Evolutionary conservation across 2,797 vertebrate species (phyloP), one percentile per base, ranked within the genome.

Genomic region (Leuciscus waleckii): DNA sequence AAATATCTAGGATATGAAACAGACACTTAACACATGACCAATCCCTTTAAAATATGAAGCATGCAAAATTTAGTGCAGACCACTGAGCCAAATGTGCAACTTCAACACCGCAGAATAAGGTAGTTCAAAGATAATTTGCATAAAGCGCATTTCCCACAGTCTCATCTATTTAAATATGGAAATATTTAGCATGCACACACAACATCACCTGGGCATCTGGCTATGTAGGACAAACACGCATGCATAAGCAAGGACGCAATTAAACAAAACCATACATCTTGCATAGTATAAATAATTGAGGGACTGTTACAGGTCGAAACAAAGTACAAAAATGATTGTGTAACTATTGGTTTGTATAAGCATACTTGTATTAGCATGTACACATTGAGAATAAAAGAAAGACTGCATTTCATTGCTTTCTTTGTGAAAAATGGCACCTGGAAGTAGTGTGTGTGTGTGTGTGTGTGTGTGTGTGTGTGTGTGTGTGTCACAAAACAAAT

Each of bases 141-240:
- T 84, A 16, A 54, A 39, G 43, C 2, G 16, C 23, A 68, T 67
- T 83, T 35, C 43, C 74, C 74, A 65, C 16, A 29, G 74, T 41
- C 43, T 51, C 43, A 54, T 76, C 46, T 43, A 68, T 68, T 29
- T 78, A 67, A 84, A 84, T 68, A 69, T 84, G 74, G 19, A 69
- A 58, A 58, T 21, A 51, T 23, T 82, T 77, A 68, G 35, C 61
- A 79, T 46, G 61, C 23, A 69, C 63, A 69, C 21, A 79, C 51
- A 79, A 23, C 29, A 63, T 54, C 56, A 56, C 61, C 61, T 77
- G 82, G 61, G 26, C 74, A 78, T 54, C 74, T 78, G 74, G 74
- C 14, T 69, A 70, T 69, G 46, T 84, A 84, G 81, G 79, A 83
- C 68, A 83, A 61, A 78, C 73, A 11, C 39, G 74, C 5, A 78